phyloP scores from a whole-genome alignment of 2,888 invertebrate species.

The Carterocephalus palaemon region DNA sequence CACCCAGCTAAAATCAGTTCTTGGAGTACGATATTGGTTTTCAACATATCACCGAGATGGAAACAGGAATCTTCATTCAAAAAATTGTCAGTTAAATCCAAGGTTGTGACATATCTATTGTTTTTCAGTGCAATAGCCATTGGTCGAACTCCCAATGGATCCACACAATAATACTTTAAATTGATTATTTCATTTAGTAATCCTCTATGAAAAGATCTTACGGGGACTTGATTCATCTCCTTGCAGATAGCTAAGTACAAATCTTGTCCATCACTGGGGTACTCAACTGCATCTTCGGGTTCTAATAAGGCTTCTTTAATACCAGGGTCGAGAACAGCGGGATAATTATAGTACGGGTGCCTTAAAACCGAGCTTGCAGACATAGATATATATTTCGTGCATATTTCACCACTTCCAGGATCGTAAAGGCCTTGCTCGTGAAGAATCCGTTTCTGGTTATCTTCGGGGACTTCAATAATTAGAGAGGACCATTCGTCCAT shows the following conservation, averaged over 20 bases:
- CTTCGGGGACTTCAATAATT: slow-evolving; percentile 34
- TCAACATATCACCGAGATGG: slow-evolving; percentile 57
- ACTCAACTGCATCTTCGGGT: slow-evolving; percentile 39
- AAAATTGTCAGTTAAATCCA: slow-evolving; percentile 57
- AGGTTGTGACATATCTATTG: slow-evolving; percentile 47
- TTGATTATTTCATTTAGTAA: slow-evolving; percentile 48
- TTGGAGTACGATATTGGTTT: slow-evolving; percentile 41
- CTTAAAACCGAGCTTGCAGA: slow-evolving; percentile 52
- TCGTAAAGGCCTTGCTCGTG: slow-evolving; percentile 44
- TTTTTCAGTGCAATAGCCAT: slow-evolving; percentile 52
- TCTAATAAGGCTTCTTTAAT: slow-evolving; percentile 47
- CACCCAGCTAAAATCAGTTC: slow-evolving; percentile 59
- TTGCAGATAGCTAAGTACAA: slow-evolving; percentile 53
- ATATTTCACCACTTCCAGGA: slow-evolving; percentile 56
- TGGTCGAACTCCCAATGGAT: slow-evolving; percentile 50
- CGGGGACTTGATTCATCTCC: slow-evolving; percentile 51
- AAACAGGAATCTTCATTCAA: slow-evolving; percentile 54
- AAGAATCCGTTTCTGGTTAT: slow-evolving; percentile 42
- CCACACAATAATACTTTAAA: slow-evolving; percentile 56
- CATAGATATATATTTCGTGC: slow-evolving; percentile 48
- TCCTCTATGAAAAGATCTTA: slow-evolving; percentile 45
- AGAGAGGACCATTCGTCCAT: slow-evolving; percentile 62
- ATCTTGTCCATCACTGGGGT: slow-evolving; percentile 57
- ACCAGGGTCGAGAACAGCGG: slow-evolving; percentile 58
- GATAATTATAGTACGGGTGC: slow-evolving; percentile 61